Base-by-base conservation (phyloP, 2,797 vertebrate genomes). In the Rhodeus uyekii region DNA sequence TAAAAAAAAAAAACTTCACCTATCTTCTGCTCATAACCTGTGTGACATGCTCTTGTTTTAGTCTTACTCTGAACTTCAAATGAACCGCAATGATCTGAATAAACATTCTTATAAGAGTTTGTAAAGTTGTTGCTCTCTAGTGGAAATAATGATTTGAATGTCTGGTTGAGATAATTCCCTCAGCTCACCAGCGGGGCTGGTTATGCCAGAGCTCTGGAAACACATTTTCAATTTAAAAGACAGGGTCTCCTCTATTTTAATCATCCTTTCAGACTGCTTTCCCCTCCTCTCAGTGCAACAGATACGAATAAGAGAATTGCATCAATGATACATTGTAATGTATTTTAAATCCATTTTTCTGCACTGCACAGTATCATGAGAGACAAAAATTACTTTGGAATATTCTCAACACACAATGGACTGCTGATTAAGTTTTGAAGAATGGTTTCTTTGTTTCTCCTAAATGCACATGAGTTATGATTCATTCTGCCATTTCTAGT, bases 211-310 rank as follows among this genome's bases (percentile, higher is more conserved):
- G 82, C 85, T 89, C 78, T 80, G 55, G 44, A 34, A 39, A 90
- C 32, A 42, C 69, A 90, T 90, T 90, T 90, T 65, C 83, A 87
- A 89, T 87, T 90, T 82, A 89, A 89, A 85, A 87, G 81, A 63
- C 36, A 7, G 22, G 29, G n/a, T 87, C 86, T 73, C 46, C 82
- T 81, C 87, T 87, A 87, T 83, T 85, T 89, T 77, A 69, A 24
- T 68, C 63, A 73, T 81, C 3, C 39, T 75, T 83, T 88, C 87
- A 87, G 90, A 85, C 89, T 86, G 73, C 78, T 84, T 80, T 79
- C 87, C 87, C 88, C 74, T 42, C 5, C 55, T 81, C 29, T 83
- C 74, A 38, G 24, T 10, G 10, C 38, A 12, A 76, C 44, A 58
- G 44, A 68, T 27, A 27, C 50, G 64, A 50, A 82, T 83, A 74